These are phyloP conservation scores for Gnathonemus longibarbis DNA, from an alignment of 2,113 vertebrate genomes.

Conservation along the genomic window DNA sequence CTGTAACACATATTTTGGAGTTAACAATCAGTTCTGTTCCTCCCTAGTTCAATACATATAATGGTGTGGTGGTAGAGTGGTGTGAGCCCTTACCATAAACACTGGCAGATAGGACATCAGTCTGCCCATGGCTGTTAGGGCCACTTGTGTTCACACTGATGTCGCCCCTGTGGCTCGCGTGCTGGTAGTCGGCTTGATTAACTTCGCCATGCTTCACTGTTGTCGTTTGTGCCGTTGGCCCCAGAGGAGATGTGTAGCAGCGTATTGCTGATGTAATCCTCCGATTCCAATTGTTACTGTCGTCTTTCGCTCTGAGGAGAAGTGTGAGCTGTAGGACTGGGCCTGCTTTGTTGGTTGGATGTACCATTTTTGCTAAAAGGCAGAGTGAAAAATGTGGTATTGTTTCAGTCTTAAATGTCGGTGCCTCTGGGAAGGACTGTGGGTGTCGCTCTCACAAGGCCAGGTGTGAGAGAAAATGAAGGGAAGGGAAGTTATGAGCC, in stretches of 20 bases:
- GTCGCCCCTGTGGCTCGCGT: neutral
- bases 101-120: neutral
- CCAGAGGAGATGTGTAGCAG: neutral
- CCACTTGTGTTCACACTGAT: neutral
- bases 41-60: neutral
- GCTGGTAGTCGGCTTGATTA: too few relatives aligned
- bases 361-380: neutral
- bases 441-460: neutral
- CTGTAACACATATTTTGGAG: neutral
- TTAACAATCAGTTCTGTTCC: neutral
- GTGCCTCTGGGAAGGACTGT: neutral
- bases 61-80: neutral
- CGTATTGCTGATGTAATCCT: neutral
- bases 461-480: neutral
- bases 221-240: neutral
- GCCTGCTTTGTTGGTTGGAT: neutral
- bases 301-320: neutral
- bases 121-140: neutral
- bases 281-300: neutral
- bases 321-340: neutral
- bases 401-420: neutral
- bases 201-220: neutral
- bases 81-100: neutral
- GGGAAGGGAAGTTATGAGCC: neutral
- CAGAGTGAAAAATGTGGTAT: neutral